Percentiles rank a stretch among this genome's conserved stretches.
phyloP scores from a whole-genome alignment of 2,113 vertebrate species.

The Nymphicus hollandicus region DNA sequence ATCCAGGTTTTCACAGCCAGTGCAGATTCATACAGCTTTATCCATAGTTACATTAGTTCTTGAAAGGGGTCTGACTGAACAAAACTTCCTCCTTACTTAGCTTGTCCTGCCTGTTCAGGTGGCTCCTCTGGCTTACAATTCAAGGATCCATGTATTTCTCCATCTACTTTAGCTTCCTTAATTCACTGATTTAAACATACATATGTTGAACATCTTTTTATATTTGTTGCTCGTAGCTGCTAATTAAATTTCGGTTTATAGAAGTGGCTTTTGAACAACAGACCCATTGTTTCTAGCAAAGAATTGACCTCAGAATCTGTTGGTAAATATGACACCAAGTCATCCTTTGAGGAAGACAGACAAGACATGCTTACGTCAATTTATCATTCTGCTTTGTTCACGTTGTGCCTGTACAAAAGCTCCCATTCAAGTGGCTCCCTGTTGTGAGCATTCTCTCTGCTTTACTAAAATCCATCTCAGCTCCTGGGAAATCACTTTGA shows the following conservation, averaged over 20 bases:
- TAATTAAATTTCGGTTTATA: background rate
- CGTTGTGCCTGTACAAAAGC: background rate
- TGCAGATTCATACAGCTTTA: background rate
- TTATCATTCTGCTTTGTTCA: slow-evolving; percentile 6
- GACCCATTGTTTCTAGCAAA: background rate
- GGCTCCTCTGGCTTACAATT: background rate
- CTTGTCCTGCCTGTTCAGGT: background rate
- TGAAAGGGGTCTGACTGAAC: background rate
- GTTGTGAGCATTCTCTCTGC: background rate
- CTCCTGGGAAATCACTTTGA: background rate
- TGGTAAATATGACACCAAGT: background rate
- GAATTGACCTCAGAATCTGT: background rate
- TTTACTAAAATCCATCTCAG: background rate
- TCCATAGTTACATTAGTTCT: background rate
- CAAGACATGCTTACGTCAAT: background rate
- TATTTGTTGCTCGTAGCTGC: background rate
- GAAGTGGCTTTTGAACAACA: background rate
- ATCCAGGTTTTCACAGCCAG: background rate
- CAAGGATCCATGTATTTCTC: background rate
- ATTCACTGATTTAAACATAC: background rate
- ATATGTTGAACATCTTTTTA: background rate
- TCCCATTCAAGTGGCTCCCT: background rate
- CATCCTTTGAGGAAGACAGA: background rate
- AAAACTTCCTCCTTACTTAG: background rate
- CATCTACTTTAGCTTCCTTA: background rate